Evolutionary conservation across 1,140 invertebrate genomes (phyloP).

Genomic region (Ostrea denselamellosa): DNA sequence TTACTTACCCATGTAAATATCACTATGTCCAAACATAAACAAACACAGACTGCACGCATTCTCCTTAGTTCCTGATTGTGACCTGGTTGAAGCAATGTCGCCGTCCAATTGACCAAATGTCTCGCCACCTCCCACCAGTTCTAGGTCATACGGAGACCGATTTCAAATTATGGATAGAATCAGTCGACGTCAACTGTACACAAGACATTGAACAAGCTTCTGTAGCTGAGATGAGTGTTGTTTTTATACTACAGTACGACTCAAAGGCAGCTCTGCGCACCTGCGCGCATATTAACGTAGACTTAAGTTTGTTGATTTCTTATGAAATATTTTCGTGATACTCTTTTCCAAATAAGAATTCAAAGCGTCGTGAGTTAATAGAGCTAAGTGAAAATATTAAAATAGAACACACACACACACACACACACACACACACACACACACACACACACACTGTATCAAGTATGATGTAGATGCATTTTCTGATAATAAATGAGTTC

Average conservation of each 20-base stretch:
- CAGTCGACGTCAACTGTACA: neutral
- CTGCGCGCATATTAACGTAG: neutral
- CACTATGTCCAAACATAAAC: slow-evolving; percentile 32
- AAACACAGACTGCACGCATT: slow-evolving; percentile 20
- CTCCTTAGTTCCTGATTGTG: slow-evolving; percentile 19
- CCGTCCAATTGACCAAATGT: slow-evolving; percentile 16
- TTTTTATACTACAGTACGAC: slow-evolving; percentile 33
- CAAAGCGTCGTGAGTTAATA: no score
- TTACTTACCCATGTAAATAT: slow-evolving; percentile 36
- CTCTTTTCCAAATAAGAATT: no score
- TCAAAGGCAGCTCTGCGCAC: slow-evolving; percentile 16
- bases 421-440: no score
- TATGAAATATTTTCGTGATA: no score
- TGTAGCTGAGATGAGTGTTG: neutral
- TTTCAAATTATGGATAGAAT: neutral
- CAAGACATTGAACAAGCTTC: neutral
- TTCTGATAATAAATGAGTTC: no score
- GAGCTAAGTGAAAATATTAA: no score
- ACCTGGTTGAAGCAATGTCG: neutral
- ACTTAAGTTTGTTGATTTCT: neutral
- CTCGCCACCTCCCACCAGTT: slow-evolving; percentile 3
- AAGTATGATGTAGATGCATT: no score
- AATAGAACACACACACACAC: no score
- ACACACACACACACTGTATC: no score
- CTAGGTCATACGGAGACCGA: slow-evolving; percentile 1